Conservation (phyloP, 2,888 invertebrate genomes). For the Sicus ferrugineus region DNA sequence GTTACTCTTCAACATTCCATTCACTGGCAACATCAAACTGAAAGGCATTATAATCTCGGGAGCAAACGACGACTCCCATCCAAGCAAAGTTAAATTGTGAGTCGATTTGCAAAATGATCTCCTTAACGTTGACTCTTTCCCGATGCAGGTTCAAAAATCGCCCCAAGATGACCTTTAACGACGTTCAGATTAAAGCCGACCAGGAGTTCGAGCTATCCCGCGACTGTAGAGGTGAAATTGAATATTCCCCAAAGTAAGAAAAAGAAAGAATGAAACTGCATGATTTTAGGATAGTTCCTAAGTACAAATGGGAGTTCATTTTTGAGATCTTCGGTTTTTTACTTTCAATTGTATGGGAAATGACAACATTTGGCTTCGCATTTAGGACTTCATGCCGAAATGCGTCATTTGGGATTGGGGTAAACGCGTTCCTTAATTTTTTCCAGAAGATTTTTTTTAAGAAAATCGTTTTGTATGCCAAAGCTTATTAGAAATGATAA, state of each 20-base stretch:
- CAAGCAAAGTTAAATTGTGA: constrained; percentile 86
- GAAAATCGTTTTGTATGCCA: no score
- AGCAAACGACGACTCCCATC: constrained; percentile 87
- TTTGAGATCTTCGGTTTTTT: no score
- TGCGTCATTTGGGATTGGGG: no score
- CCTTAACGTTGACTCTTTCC: background rate
- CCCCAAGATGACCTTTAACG: constrained; percentile 94
- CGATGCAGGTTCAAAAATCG: constrained; percentile 85
- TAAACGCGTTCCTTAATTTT: no score
- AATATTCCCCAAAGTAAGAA: constrained; percentile 87
- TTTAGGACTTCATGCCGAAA: no score
- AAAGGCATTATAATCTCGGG: constrained; percentile 93
- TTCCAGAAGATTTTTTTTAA: no score
- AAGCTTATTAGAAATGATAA: background rate
- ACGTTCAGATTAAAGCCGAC: constrained; percentile 76
- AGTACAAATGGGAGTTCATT: no score
- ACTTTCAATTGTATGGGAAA: no score
- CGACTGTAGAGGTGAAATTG: constrained; percentile 80
- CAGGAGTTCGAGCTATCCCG: constrained; percentile 88
- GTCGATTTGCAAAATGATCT: constrained; percentile 49
- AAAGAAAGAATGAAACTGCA: no score
- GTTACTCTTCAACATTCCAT: constrained; percentile 94
- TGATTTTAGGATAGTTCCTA: no score
- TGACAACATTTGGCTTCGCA: no score
- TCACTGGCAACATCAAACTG: constrained; percentile 93